phyloP scores from a whole-genome alignment of 2,888 invertebrate genomes.

The Acleris holmiana region DNA sequence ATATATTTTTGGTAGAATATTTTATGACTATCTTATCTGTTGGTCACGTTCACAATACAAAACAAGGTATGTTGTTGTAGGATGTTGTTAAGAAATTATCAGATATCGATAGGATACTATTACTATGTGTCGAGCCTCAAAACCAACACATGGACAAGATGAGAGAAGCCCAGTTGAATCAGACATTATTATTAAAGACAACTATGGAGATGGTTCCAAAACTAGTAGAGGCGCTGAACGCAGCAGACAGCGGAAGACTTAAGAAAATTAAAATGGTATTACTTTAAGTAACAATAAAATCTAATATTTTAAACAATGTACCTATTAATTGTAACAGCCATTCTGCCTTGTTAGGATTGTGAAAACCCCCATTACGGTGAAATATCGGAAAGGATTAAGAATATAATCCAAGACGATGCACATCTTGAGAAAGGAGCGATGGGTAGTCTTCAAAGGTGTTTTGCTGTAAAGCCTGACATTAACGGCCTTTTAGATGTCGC shows the following conservation, averaged over 20 bases:
- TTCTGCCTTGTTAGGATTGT: slow-evolving; percentile 55
- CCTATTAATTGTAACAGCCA: neutral
- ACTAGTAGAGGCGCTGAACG: slow-evolving; percentile 83
- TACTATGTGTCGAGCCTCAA: slow-evolving; percentile 75
- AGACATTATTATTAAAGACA: slow-evolving; percentile 90
- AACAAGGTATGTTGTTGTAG: slow-evolving; percentile 62
- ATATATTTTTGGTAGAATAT: neutral
- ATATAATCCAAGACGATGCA: slow-evolving; percentile 82
- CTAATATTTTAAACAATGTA: no score
- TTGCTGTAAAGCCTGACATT: slow-evolving; percentile 89
- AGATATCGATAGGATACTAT: slow-evolving; percentile 91
- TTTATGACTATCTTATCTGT: slow-evolving; percentile 22
- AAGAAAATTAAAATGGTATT: slow-evolving; percentile 84
- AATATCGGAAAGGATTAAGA: slow-evolving; percentile 72
- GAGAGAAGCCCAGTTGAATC: slow-evolving; percentile 91
- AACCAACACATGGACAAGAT: slow-evolving; percentile 77
- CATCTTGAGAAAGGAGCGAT: slow-evolving; percentile 82
- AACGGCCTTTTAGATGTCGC: slow-evolving; percentile 93
- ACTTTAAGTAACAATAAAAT: neutral
- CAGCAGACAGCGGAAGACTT: slow-evolving; percentile 82
- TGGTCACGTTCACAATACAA: slow-evolving; percentile 4
- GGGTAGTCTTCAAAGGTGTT: slow-evolving; percentile 78
- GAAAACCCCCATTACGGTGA: slow-evolving; percentile 72
- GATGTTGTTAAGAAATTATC: slow-evolving; percentile 86
- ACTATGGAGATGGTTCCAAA: slow-evolving; percentile 89